A percentile compares a stretch with the other conserved stretches of the same genome.
phyloP scores from a whole-genome alignment of 53 echinoderm and acorn worm genomes.

The Holothuria leucospilota region DNA sequence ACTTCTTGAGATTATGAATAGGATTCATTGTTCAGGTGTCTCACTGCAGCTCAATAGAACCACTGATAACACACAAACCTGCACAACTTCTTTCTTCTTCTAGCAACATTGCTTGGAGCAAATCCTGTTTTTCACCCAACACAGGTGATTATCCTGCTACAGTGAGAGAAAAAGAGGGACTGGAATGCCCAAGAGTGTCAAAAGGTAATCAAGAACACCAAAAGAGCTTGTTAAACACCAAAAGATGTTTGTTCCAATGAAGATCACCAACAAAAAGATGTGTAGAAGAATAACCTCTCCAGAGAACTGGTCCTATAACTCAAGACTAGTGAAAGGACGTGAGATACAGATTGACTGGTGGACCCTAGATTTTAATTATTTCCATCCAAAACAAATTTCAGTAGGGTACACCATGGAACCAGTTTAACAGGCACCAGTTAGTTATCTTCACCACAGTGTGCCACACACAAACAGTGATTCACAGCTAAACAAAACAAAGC shows the following conservation, averaged over 20 bases:
- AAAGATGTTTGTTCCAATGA: slow-evolving; percentile 43
- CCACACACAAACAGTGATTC: too few species aligned
- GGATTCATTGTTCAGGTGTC: slow-evolving; percentile 41
- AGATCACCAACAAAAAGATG: slow-evolving; percentile 34
- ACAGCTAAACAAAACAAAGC: too few species aligned
- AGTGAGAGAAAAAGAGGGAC: slow-evolving; percentile 1
- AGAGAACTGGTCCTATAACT: too few species aligned
- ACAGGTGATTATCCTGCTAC: slow-evolving; percentile 46
- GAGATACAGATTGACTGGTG: too few species aligned
- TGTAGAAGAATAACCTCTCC: slow-evolving; percentile 9
- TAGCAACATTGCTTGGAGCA: slow-evolving; percentile 24
- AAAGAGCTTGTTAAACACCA: slow-evolving; percentile 32
- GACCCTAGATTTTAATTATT: too few species aligned
- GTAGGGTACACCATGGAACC: too few species aligned
- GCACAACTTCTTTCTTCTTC: slow-evolving; percentile 2
- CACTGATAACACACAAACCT: slow-evolving; percentile 21
- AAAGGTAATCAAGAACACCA: slow-evolving; percentile 43
- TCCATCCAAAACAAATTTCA: too few species aligned
- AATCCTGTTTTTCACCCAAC: slow-evolving; percentile 33
- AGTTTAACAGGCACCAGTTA: too few species aligned
- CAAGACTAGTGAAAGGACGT: too few species aligned
- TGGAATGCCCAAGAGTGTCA: slow-evolving; percentile 23
- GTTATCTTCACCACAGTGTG: too few species aligned
- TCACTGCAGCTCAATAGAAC: slow-evolving; percentile 7
- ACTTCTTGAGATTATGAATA: slow-evolving; percentile 3